Evolutionary conservation across 2,888 invertebrate species (phyloP).

Genomic region (Nomada fucata): DNA sequence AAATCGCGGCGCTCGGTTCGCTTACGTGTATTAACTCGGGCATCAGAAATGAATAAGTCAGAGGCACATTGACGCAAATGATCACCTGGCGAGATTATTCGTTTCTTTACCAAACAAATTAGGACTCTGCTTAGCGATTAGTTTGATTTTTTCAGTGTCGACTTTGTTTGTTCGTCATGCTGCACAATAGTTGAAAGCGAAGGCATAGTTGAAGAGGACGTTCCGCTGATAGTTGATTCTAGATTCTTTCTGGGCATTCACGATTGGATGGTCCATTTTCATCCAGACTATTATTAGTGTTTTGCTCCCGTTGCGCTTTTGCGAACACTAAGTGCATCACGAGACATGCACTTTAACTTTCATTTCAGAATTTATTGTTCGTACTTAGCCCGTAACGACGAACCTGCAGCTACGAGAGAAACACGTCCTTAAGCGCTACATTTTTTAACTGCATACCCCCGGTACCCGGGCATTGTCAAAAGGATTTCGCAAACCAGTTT

Average conservation of each 20-base stretch:
- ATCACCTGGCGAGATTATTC: slow-evolving; percentile 36
- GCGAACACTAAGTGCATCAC: slow-evolving; percentile 75
- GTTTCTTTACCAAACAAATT: slow-evolving; percentile 46
- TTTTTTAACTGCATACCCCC: too few relatives aligned
- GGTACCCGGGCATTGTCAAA: too few relatives aligned
- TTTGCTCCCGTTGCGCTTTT: slow-evolving; percentile 73
- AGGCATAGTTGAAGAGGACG: slow-evolving; percentile 65
- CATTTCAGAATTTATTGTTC: slow-evolving; percentile 71
- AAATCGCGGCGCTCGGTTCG: slow-evolving; percentile 13
- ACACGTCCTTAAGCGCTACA: neutral
- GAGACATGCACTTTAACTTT: slow-evolving; percentile 71
- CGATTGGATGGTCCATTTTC: slow-evolving; percentile 58
- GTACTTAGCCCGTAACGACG: slow-evolving; percentile 67
- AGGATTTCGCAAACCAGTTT: neutral
- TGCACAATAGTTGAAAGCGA: slow-evolving; percentile 69
- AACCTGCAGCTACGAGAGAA: slow-evolving; percentile 46
- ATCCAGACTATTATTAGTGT: slow-evolving; percentile 66
- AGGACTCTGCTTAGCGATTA: slow-evolving; percentile 63
- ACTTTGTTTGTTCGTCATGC: slow-evolving; percentile 69
- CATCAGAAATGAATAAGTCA: slow-evolving; percentile 17
- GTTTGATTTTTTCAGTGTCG: slow-evolving; percentile 67
- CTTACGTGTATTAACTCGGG: slow-evolving; percentile 5
- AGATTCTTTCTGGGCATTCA: slow-evolving; percentile 66
- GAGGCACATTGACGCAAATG: slow-evolving; percentile 33
- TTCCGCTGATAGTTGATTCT: slow-evolving; percentile 66